These are phyloP conservation scores for Chionis minor DNA, from an alignment of 2,113 vertebrate species.

Conservation along the genomic window DNA sequence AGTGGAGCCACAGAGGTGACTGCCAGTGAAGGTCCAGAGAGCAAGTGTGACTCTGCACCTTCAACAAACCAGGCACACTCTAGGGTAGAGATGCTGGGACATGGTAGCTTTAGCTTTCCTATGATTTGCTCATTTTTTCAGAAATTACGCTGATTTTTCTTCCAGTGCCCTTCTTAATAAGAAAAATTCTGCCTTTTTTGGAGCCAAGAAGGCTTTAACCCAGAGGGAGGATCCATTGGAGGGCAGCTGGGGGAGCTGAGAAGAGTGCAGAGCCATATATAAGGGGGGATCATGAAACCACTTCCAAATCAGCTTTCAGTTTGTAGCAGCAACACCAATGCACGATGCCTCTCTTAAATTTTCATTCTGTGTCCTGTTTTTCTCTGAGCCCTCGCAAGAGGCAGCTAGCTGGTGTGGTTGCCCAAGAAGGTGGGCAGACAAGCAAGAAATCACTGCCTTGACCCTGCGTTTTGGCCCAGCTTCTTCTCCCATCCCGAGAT, in stretches of 20 bases:
- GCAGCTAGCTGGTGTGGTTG: background rate
- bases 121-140: slow-evolving; percentile 16
- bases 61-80: fast-evolving
- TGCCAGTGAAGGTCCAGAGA: background rate
- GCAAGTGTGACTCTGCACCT: fast-evolving
- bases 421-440: background rate
- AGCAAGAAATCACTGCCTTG: background rate
- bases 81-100: background rate
- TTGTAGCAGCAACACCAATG: background rate
- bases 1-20: background rate
- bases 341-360: background rate
- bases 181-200: background rate
- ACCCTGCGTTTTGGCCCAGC: background rate
- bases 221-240: background rate
- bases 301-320: background rate
- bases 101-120: background rate
- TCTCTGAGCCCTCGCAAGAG: background rate
- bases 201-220: background rate
- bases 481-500: background rate
- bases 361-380: background rate
- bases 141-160: background rate
- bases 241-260: background rate
- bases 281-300: background rate
- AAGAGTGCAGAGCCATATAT: fast-evolving
- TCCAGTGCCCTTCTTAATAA: background rate